Percentiles rank a stretch among this genome's conserved stretches.
Evolutionary conservation across 2,113 vertebrate species (phyloP).

Genomic region (Trachemys scripta): DNA sequence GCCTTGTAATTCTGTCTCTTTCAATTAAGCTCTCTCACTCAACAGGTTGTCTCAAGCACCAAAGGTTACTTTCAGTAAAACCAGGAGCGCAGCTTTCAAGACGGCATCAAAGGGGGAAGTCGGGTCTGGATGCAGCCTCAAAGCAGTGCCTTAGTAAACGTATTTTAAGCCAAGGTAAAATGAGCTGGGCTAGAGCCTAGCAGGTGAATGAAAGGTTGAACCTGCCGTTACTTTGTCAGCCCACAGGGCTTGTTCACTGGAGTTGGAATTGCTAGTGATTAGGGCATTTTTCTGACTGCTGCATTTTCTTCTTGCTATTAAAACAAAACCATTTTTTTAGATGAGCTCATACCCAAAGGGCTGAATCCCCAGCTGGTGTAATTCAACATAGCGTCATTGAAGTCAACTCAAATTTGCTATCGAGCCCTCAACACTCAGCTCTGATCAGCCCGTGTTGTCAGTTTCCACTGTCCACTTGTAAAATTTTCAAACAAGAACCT

Average conservation of each 20-base stretch:
- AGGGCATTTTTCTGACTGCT: not conserved
- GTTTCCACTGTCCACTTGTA: too few relatives aligned
- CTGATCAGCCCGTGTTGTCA: too few relatives aligned
- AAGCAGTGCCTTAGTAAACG: not conserved
- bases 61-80: not conserved
- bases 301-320: not conserved
- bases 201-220: slow-evolving; percentile 12
- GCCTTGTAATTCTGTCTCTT: not conserved
- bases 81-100: not conserved
- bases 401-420: not conserved
- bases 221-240: not conserved
- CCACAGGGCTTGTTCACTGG: not conserved
- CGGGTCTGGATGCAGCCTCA: not conserved
- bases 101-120: not conserved
- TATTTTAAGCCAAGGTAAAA: slow-evolving; percentile 19
- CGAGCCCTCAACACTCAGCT: too few relatives aligned
- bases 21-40: slow-evolving; percentile 32
- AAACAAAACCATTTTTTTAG: not conserved
- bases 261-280: not conserved
- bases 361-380: not conserved
- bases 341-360: fast-evolving
- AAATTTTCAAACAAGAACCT: too few relatives aligned
- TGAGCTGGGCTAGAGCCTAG: not conserved
- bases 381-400: not conserved
- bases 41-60: not conserved